Base-by-base conservation (phyloP, 2,888 invertebrate species). In the Ethmia dodecea region DNA sequence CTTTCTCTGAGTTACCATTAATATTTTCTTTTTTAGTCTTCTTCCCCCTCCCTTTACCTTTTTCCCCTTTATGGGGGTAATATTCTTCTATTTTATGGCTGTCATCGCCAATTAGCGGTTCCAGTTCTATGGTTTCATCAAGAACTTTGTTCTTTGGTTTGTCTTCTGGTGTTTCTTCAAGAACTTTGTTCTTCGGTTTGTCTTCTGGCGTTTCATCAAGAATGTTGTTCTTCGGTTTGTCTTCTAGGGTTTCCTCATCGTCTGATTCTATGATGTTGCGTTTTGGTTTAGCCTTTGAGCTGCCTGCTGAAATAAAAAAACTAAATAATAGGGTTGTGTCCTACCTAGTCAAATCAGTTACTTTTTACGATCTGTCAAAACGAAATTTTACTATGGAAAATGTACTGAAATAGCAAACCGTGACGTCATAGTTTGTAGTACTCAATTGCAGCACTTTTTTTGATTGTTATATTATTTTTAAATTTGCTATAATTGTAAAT, bases 81-180 rank as follows among this genome's bases (percentile, higher is more conserved):
- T 80, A 86, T 31, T 84, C 84, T 0, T 76, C 71, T 0, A 84
- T 66, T 42, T 79, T 86, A 38, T 81, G 83, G 13, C 79, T 72
- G 14, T 63, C 49, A 3, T 80, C 81, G 0, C 84, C 81, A 0
- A 45, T 67, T 0, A 86, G 31, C 0, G 74, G 72, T 33, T 72
- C 67, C 1, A 86, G 24, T 0, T 62, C 57, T 0, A 78, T 49
- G 0, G 66, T 60, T 14, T 79, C 80, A 0, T 83, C 78, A 13
- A 83, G 31, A 1, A 43, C 74, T 0, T 22, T 49, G 35, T 81
- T 81, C 13, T 55, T 72, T 1, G 76, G 68, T 11, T 58, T 60
- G 1, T 9, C 6, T 16, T 28, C 27, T 1, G 40, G 11, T 4
- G 33, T 12, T 12, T 54, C 51, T 5, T 59, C 56, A 13, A 83